Percentiles rank a stretch among this genome's conserved stretches.
Conservation (phyloP, 2,888 invertebrate genomes). For the Dasysyrphus tricinctus region DNA sequence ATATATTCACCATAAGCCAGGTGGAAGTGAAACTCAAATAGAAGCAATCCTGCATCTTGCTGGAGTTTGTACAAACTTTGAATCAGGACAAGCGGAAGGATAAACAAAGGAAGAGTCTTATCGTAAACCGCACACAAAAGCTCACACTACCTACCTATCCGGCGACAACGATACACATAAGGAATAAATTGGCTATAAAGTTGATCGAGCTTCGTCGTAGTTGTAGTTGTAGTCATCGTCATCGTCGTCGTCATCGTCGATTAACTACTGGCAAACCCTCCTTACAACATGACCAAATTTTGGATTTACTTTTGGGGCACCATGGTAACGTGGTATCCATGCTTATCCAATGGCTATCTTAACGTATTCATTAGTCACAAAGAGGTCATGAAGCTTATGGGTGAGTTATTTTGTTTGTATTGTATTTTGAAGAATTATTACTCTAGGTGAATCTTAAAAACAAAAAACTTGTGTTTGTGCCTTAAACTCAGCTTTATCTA, state of each 20-base stretch:
- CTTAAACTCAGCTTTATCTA: neutral
- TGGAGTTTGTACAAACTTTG: constrained; percentile 62
- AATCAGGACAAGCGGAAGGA: constrained; percentile 71
- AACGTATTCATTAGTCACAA: constrained; percentile 92
- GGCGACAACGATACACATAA: constrained; percentile 43
- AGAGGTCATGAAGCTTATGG: constrained; percentile 91
- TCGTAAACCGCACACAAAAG: constrained; percentile 62
- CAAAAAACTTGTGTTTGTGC: neutral
- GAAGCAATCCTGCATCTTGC: constrained; percentile 39
- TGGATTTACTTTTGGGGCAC: constrained; percentile 79
- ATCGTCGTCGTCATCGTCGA: constrained; percentile 45
- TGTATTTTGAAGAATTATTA: constrained; percentile 39
- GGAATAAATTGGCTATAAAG: constrained; percentile 69
- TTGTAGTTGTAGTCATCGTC: constrained; percentile 22
- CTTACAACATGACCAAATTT: constrained; percentile 77
- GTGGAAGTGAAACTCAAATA: constrained; percentile 66
- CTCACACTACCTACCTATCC: constrained; percentile 34
- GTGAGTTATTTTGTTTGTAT: constrained; percentile 84
- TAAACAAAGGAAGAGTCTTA: constrained; percentile 71
- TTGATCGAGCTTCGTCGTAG: constrained; percentile 54
- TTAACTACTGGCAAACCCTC: constrained; percentile 51
- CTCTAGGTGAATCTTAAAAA: neutral
- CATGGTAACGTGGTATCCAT: constrained; percentile 79
- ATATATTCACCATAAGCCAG: constrained; percentile 26
- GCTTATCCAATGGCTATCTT: constrained; percentile 87